Percentiles rank a stretch among this genome's conserved stretches.
Conservation (phyloP, 1,140 invertebrate species). For the Brachionus asplanchnoidis region DNA sequence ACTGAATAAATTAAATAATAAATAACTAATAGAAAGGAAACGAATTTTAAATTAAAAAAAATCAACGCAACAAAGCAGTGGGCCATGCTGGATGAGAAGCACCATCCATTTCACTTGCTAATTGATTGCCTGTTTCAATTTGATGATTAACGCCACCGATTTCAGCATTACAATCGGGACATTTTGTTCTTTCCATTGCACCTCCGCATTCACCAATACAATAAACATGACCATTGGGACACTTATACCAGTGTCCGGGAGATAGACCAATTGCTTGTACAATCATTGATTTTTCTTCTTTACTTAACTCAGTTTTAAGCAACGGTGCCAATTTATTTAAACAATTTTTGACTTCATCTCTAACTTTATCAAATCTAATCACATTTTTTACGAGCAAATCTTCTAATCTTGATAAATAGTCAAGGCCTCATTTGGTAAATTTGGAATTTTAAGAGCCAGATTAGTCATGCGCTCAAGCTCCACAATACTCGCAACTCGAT, state of each 20-base stretch:
- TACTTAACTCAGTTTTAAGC: slow-evolving; percentile 45
- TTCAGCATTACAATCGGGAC: slow-evolving; percentile 63
- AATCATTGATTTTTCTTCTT: slow-evolving; percentile 62
- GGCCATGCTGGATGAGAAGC: slow-evolving; percentile 51
- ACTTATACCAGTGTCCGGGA: slow-evolving; percentile 69
- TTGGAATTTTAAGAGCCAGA: background rate
- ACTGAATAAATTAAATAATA: too few relatives aligned
- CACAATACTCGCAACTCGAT: background rate
- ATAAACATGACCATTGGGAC: slow-evolving; percentile 61
- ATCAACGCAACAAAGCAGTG: background rate
- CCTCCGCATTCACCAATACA: slow-evolving; percentile 62
- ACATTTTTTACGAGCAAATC: background rate
- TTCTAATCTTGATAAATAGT: background rate
- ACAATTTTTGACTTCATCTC: background rate
- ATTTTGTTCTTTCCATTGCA: slow-evolving; percentile 61
- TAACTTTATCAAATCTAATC: background rate
- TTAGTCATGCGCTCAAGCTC: background rate
- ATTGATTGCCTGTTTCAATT: slow-evolving; percentile 58
- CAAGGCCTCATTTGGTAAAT: background rate
- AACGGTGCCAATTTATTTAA: background rate
- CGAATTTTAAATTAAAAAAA: background rate
- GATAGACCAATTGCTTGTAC: slow-evolving; percentile 62
- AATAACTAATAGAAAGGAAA: background rate
- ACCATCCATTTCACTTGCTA: slow-evolving; percentile 56
- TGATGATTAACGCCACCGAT: slow-evolving; percentile 65